Base-by-base conservation (phyloP, 2,888 invertebrate species). In the Meiosimyza platycephala region DNA sequence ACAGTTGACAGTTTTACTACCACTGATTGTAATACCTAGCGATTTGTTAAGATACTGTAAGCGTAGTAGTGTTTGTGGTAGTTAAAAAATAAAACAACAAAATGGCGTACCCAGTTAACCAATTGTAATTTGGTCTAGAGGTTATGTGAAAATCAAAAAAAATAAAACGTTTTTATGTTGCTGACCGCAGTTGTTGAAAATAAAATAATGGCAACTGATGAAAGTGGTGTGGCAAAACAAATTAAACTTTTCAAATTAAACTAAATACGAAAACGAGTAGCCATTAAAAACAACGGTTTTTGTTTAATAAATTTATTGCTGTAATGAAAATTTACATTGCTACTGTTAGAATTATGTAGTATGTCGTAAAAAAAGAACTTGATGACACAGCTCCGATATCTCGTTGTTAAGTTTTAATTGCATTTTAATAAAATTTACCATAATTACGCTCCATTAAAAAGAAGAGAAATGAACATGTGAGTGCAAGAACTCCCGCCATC, bases 171-270 rank as follows among this genome's bases (percentile, higher is more conserved):
- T 40, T 40, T 40, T 40, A 40, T 40, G 9, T 40, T 40, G 40
- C 9, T 40, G 40, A 6, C 40, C 40, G 40, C 40, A 40, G 40
- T 40, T 40, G 40, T 40, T 40, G 40, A 40, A 40, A 40, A 40
- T 40, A 40, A 40, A 40, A 40, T 40, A 40, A 40, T 40, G 40
- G 40, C 9, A 40, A 40, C 40, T 40, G 52, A 13, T 55, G 40
- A 54, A 28, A 54, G 54, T 67, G 18, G 70, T 33, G 7, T 40
- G 12, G n/a, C 62, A 62, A 28, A 48, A 55, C 72, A 65, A 73
- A 73, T 70, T 70, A 62, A 73, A 73, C 73, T 73, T 73, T 73
- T 51, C 47, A 59, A 73, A 73, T 73, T 69, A 73, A 65, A 70
- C 13, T 13, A 16, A 22, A 64, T 64, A 64, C 16, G 51, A 65